These are phyloP conservation scores for Gambusia yucatana DNA, from an alignment of 2,797 vertebrate genomes.

Conservation along the genomic window DNA sequence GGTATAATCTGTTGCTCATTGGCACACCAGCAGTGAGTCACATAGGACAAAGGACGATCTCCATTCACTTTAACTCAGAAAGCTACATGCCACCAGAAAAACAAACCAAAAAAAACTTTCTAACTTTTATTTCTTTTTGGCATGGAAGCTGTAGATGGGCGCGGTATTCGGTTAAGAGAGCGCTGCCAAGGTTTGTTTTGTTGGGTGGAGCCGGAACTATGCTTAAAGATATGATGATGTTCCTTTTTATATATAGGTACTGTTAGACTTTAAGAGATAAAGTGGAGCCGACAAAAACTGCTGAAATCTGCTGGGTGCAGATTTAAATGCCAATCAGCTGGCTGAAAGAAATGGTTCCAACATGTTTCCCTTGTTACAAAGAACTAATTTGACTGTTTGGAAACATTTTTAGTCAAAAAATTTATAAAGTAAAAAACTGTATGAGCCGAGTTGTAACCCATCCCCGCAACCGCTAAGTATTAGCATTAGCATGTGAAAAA, in stretches of 20 bases:
- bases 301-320: background rate
- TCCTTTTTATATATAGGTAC: background rate
- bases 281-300: background rate
- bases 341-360: background rate
- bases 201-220: background rate
- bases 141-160: background rate
- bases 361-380: background rate
- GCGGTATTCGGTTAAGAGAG: background rate
- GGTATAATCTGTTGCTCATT: background rate
- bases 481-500: background rate
- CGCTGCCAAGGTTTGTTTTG: background rate
- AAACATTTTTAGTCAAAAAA: background rate
- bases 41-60: background rate
- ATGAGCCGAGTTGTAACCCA: background rate
- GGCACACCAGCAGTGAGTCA: constrained; percentile 32
- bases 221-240: background rate
- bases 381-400: background rate
- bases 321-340: background rate
- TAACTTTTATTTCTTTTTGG: constrained; percentile 15
- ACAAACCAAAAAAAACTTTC: background rate
- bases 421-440: background rate
- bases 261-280: background rate
- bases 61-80: constrained; percentile 18
- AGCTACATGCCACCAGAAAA: background rate
- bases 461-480: background rate